Conservation (phyloP, 2,113 vertebrate genomes). For the Melanotaenia duboulayi region DNA sequence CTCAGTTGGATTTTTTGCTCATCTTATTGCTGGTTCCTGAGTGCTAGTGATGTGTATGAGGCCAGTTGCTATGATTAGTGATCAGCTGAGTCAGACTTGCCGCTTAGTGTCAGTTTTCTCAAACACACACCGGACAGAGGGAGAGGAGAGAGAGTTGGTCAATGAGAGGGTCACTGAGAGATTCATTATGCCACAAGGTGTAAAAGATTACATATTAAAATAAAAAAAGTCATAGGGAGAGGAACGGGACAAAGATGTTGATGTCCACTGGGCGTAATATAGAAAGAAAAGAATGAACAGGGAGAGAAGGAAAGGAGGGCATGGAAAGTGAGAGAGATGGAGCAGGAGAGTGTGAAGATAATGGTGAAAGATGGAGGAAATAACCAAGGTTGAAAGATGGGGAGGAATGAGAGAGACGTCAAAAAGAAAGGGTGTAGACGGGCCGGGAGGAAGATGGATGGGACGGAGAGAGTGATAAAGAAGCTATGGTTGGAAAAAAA, state of each 20-base stretch:
- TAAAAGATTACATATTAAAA: constrained; percentile 57
- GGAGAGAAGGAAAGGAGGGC: constrained; percentile 55
- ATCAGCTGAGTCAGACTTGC: constrained; percentile 25
- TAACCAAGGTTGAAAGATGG: constrained; percentile 75
- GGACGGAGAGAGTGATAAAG: constrained; percentile 69
- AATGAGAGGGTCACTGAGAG: constrained; percentile 25
- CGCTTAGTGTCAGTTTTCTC: constrained; percentile 10
- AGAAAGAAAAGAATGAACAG: constrained; percentile 57
- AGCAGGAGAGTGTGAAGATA: constrained; percentile 47
- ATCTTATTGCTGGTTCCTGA: not conserved
- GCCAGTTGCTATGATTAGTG: constrained; percentile 8
- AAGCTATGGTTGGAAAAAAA: constrained; percentile 56
- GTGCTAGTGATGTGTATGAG: constrained; percentile 3
- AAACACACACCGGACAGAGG: not conserved
- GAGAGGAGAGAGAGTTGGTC: not conserved
- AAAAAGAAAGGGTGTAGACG: constrained; percentile 75
- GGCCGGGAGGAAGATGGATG: constrained; percentile 77
- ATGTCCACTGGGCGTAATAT: constrained; percentile 36
- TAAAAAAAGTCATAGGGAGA: constrained; percentile 42
- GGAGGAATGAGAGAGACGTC: constrained; percentile 78
- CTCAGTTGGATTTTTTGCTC: not conserved
- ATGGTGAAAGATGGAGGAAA: constrained; percentile 77
- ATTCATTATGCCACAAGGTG: constrained; percentile 45
- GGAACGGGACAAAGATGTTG: constrained; percentile 43
- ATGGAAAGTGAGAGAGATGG: constrained; percentile 54